phyloP scores from a whole-genome alignment of 2,113 vertebrate species.

The Nothocercus julius region DNA sequence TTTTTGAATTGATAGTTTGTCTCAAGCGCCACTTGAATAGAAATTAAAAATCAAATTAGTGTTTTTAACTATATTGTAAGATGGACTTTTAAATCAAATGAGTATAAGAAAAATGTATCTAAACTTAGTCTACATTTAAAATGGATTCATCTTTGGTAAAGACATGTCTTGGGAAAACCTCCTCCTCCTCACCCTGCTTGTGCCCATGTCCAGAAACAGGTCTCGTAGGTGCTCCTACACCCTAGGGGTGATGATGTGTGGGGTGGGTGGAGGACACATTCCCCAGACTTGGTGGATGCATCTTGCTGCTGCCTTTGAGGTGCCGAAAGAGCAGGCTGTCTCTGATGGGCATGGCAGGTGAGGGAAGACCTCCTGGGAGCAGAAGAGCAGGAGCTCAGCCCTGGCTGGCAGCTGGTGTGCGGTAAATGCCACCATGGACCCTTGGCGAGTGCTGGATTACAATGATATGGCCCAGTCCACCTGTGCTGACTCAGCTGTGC shows the following conservation, averaged over 20 bases:
- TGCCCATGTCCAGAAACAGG: too few relatives aligned
- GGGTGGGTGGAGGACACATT: not conserved
- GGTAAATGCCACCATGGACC: too few relatives aligned
- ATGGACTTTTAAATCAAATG: not conserved
- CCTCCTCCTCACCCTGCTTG: too few relatives aligned
- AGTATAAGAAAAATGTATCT: not conserved
- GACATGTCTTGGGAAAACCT: not conserved
- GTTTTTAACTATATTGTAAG: not conserved
- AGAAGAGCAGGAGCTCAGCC: too few relatives aligned
- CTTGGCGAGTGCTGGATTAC: too few relatives aligned
- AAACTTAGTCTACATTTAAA: not conserved
- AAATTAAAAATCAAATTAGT: conserved; percentile 16
- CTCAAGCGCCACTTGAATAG: not conserved
- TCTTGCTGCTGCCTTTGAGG: not conserved
- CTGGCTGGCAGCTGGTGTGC: too few relatives aligned
- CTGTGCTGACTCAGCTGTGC: not conserved
- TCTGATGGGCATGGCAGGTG: too few relatives aligned
- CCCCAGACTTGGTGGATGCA: not conserved
- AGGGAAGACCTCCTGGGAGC: too few relatives aligned
- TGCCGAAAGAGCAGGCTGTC: not conserved
- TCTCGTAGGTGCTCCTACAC: too few relatives aligned
- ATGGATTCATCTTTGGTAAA: not conserved
- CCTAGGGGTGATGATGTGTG: too few relatives aligned
- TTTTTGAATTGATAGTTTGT: not conserved
- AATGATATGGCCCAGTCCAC: not conserved